Percentiles rank a stretch among this genome's conserved stretches.
phyloP scores from a whole-genome alignment of 2,113 vertebrate genomes.

The Menura novaehollandiae region DNA sequence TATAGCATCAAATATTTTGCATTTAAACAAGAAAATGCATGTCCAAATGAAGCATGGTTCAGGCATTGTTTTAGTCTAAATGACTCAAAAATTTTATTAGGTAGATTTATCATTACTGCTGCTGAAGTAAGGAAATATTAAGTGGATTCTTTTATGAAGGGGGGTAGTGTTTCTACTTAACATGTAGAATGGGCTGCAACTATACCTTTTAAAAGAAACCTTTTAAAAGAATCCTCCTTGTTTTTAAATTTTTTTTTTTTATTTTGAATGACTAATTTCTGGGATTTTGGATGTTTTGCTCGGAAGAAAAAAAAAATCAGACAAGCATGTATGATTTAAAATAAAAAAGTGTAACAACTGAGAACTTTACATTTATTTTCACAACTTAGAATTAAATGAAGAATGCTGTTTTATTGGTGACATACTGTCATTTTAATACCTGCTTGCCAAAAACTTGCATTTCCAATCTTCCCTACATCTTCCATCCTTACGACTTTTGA shows the following conservation, averaged over 20 bases:
- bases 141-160: not conserved
- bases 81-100: not conserved
- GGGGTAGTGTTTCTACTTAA: not conserved
- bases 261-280: not conserved
- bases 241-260: not conserved
- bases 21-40: not conserved
- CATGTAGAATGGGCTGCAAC: not conserved
- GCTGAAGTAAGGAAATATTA: not conserved
- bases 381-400: not conserved
- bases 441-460: not conserved
- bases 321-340: not conserved
- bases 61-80: not conserved
- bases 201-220: not conserved
- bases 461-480: not conserved
- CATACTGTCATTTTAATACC: conserved; percentile 19
- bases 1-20: not conserved
- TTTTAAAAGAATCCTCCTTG: not conserved
- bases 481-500: not conserved
- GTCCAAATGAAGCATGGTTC: not conserved
- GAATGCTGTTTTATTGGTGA: not conserved
- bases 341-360: not conserved
- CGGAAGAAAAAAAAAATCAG: not conserved
- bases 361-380: not conserved
- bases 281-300: not conserved
- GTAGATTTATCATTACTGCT: not conserved